A percentile compares a stretch with the other conserved stretches of the same genome.
Evolutionary conservation across 2,888 invertebrate genomes (phyloP).

Genomic region (Adineta ricciae): DNA sequence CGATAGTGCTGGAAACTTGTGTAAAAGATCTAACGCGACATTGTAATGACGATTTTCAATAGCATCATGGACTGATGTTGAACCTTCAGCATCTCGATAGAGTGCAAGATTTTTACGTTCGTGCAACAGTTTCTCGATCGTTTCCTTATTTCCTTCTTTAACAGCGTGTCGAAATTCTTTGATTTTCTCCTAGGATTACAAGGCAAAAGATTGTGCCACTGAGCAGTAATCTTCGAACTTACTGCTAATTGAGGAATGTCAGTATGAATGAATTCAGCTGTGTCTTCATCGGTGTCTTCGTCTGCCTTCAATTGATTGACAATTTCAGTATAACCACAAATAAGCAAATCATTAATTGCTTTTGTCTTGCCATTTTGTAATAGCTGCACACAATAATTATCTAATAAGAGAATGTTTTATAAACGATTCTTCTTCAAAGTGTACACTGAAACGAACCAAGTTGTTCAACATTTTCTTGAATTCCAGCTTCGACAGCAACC

Average conservation of each 20-base stretch:
- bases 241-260: constrained; percentile 24
- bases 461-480: constrained; percentile 29
- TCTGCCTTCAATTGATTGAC: neutral
- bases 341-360: constrained; percentile 23
- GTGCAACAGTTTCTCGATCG: neutral
- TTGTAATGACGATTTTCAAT: constrained; percentile 24
- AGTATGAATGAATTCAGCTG: constrained; percentile 19
- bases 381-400: neutral
- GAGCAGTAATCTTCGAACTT: neutral
- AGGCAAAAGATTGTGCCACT: neutral
- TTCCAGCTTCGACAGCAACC: constrained; percentile 21
- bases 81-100: constrained; percentile 26
- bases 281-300: constrained; percentile 22
- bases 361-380: constrained; percentile 26
- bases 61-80: constrained; percentile 24
- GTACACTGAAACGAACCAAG: constrained; percentile 9
- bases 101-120: constrained; percentile 27
- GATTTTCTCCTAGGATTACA: neutral
- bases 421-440: too few relatives aligned
- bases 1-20: constrained; percentile 24
- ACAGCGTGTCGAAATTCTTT: constrained; percentile 22
- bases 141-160: constrained; percentile 14
- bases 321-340: constrained; percentile 25
- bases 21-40: constrained; percentile 7
- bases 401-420: neutral